These are phyloP conservation scores for Pristionchus entomophagus DNA, from an alignment of 2,888 invertebrate genomes.

Conservation along the genomic window DNA sequence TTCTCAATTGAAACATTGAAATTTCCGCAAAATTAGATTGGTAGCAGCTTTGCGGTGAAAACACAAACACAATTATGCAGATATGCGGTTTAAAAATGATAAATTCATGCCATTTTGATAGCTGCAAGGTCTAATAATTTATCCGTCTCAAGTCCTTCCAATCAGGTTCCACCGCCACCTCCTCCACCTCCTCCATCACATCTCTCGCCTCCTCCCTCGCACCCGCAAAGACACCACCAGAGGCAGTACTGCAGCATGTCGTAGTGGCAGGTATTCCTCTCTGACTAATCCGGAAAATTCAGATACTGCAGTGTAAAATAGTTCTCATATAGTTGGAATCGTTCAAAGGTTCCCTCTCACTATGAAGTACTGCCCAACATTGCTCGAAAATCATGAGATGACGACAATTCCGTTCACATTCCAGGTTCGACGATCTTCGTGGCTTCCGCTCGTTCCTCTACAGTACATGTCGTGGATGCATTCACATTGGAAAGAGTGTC, in stretches of 20 bases:
- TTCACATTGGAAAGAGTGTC: conserved; percentile 61
- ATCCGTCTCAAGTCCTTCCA: too few relatives aligned
- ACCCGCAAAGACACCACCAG: not conserved
- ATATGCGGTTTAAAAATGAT: too few relatives aligned
- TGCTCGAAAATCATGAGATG: not conserved
- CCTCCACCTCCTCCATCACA: conserved; percentile 12
- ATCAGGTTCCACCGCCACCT: not conserved
- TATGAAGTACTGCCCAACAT: too few relatives aligned
- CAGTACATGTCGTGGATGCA: conserved; percentile 63
- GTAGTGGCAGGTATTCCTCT: conserved; percentile 17
- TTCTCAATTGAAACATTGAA: too few relatives aligned
- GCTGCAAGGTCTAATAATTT: too few relatives aligned
- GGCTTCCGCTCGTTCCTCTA: conserved; percentile 53
- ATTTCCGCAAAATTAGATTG: too few relatives aligned
- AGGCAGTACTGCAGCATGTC: not conserved
- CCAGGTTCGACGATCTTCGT: conserved; percentile 40
- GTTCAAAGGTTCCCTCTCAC: not conserved
- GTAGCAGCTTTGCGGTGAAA: too few relatives aligned
- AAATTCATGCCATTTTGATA: too few relatives aligned
- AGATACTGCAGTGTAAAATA: not conserved
- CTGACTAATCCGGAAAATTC: not conserved
- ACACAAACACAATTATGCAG: too few relatives aligned
- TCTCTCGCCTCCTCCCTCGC: not conserved
- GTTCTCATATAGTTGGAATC: not conserved
- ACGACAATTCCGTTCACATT: not conserved